These are phyloP conservation scores for Odocoileus hemionus DNA, from an alignment of 2,113 vertebrate genomes.

Conservation along the genomic window DNA sequence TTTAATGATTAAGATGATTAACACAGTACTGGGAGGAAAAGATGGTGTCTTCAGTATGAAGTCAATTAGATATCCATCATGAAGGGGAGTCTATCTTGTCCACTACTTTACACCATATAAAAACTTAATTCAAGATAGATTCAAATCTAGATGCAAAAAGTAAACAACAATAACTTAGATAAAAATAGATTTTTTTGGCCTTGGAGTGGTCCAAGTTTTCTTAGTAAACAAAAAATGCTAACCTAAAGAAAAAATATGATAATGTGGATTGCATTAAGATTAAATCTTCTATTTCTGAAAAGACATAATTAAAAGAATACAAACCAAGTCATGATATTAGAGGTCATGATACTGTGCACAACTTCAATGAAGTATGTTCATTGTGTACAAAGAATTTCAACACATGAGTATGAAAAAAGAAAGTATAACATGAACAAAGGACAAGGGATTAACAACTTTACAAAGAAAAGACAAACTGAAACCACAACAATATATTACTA, in stretches of 20 bases:
- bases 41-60: background rate
- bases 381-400: background rate
- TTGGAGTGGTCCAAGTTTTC: background rate
- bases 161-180: background rate
- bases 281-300: background rate
- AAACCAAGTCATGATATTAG: background rate
- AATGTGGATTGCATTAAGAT: background rate
- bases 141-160: background rate
- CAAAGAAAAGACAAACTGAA: background rate
- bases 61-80: background rate
- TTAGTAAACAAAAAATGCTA: background rate
- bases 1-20: background rate
- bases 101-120: background rate
- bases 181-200: background rate
- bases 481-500: accelerated
- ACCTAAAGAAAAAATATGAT: background rate
- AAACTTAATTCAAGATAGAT: background rate
- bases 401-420: background rate
- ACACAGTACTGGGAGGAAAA: background rate
- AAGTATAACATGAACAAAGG: background rate
- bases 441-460: background rate
- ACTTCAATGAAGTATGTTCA: background rate
- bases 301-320: background rate
- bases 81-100: background rate
- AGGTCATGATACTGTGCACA: no score